Evolutionary conservation across 1,140 invertebrate genomes (phyloP), one percentile per base, ranked within the genome.

Genomic region (Drosophila ananassae): DNA sequence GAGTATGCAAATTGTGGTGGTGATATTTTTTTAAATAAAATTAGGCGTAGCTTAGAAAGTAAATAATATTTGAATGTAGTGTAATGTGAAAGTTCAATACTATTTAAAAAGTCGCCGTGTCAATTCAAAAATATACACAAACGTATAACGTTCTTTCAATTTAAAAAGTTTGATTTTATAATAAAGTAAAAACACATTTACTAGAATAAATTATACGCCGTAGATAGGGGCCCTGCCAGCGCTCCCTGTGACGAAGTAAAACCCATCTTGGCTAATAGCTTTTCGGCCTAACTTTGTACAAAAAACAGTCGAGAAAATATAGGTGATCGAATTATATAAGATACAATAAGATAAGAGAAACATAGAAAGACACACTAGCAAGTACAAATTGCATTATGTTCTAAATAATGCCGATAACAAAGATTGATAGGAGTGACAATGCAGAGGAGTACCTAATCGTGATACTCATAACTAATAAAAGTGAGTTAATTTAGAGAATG

Each of bases 301-400:
- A 66, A 24, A 50, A 7, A 52, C n/a, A 68, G 12, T 52, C 6
- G 32, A 21, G 24, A 2, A n/a, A n/a, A 32, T 21, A 47, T 39
- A 24, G n/a, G 50, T 41, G 39, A 53, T 41, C 41, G 10, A 37
- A 4, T 37, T 37, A 62, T 30, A 62, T n/a, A 17, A 17, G 17
- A 55, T 62, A 62, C 51, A 62, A 48, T 52, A 25, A 52, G 47
- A 62, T 55, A 53, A 72, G 12, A 37, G 39, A 73, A 34, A 73
- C 37, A 55, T 37, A 73, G 46, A 74, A 30, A 73, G 72, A 73
- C 50, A 73, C 44, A 50, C 58, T 64, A 53, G 59, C 39, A 74
- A 56, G 51, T 73, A 74, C 50, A 62, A 77, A 81, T 64, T 51
- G 73, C 77, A 80, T 77, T 44, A 57, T 66, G 78, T 81, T 78